Base-by-base conservation (phyloP, 2,888 invertebrate species). In the Aporophyla nigra region DNA sequence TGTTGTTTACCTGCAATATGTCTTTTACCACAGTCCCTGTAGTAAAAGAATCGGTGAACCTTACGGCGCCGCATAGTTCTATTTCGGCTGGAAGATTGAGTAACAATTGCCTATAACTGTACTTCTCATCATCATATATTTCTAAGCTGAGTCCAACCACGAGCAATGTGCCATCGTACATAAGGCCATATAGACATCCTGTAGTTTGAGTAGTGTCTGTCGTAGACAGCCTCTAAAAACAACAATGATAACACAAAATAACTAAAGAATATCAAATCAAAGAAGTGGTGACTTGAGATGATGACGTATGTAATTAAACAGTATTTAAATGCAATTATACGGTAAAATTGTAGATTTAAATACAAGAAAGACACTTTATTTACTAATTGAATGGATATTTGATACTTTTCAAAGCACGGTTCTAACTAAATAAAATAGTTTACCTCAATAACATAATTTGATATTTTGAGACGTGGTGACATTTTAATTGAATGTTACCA, bases 391-490 rank as follows among this genome's bases (percentile, higher is more conserved):
- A 10, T 12, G 3, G 0, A 24, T 10, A 40, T 49, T 19, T 0
- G 2, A 59, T 16, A 69, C 21, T 53, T 54, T 49, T 9, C 33
- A n/a, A 40, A 43, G 46, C 56, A 72, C 58, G 75, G 77, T 82
- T 76, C 67, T 76, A 59, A 65, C 74, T 86, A 89, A 89, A 87
- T 79, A 89, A 83, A 91, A 89, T 90, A 91, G 87, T 96, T 97
- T 97, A 98, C 98, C 97, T 98, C 97, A 87, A 98, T 96, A 91
- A 98, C 97, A 95, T 97, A 97, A 83, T 97, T 97, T 85, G 98
- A 97, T 95, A 98, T 97, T 97, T 97, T 97, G 89, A 98, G 97
- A 96, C 97, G 97, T 91, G 98, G 98, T 96, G 98, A 97, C 98
- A 98, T 98, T 95, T 97, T 97, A 90, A 58, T 59, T 71, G 65